Base-by-base conservation (phyloP, 2,888 invertebrate species). In the Conops quadrifasciatus region DNA sequence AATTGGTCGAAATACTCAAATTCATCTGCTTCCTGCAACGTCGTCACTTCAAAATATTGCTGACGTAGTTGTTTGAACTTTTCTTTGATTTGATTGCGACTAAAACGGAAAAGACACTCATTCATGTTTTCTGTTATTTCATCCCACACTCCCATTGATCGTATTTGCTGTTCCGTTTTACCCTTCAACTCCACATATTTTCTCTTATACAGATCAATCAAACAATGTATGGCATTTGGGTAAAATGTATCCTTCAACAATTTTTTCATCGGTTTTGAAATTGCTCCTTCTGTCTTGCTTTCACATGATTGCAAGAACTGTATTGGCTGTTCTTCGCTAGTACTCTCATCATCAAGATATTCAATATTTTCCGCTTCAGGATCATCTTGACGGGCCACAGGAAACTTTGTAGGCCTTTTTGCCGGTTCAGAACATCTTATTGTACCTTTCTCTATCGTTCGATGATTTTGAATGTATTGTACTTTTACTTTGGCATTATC, bases 141-240 rank as follows among this genome's bases (percentile, higher is more conserved):
- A 11, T 65, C 71, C 78, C 78, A 78, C 1, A 78, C 5, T 45
- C 21, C n/a, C 62, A 67, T 58, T 11, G 63, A 24, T 16, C 21
- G 45, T 47, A 67, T 71, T 30, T 71, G 62, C 19, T 67, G 28
- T 21, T 56, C 30, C n/a, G 56, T 68, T 65, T 73, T 70, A 21
- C 68, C 70, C 9, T 67, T 51, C 67, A 74, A 28, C 16, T 68
- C 66, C 1, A 73, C 51, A 59, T 76, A 76, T 63, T 75, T 73
- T 5, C 59, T 66, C 28, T 73, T 74, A 53, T 78, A 78, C 49
- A 78, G 72, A 49, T 75, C 74, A 49, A 78, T 72, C 1, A 78
- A 66, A 43, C 78, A 78, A 11, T 76, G 74, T 67, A 78, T 73
- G 1, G 78, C 78, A 73, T 78, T 78, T 0, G 77, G 74, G 71